A percentile compares a stretch with the other conserved stretches of the same genome.
Conservation (phyloP, 2,888 invertebrate genomes). For the Tineola bisselliella region DNA sequence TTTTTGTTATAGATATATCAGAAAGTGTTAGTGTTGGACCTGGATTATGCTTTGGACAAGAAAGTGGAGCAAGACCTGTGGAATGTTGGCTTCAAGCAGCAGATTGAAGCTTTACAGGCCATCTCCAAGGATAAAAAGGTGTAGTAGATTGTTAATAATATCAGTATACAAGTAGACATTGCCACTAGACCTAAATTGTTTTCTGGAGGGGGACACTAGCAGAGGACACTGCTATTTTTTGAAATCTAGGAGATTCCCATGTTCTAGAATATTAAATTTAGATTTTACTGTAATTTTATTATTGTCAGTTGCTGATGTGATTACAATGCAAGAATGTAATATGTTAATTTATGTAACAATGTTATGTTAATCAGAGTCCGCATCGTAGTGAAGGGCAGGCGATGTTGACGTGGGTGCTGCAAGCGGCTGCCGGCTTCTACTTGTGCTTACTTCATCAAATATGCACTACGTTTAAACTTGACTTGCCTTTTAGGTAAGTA, state of each 20-base stretch:
- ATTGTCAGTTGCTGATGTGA: too few species aligned
- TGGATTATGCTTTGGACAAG: constrained; percentile 87
- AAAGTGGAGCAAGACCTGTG: constrained; percentile 91
- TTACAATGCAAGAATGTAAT: too few species aligned
- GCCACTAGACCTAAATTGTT: too few species aligned
- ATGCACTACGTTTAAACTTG: constrained; percentile 82
- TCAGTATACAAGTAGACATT: too few species aligned
- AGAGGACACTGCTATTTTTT: too few species aligned
- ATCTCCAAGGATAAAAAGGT: constrained; percentile 84
- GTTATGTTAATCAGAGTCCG: constrained; percentile 64
- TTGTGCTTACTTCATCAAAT: constrained; percentile 82
- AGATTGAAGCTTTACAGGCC: constrained; percentile 81
- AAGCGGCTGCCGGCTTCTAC: constrained; percentile 88
- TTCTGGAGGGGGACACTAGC: too few species aligned
- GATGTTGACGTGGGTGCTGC: constrained; percentile 81
- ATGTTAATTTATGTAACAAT: too few species aligned
- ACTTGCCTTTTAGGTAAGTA: constrained; percentile 74
- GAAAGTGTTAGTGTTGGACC: constrained; percentile 79
- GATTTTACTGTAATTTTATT: too few species aligned
- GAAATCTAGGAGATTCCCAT: not conserved
- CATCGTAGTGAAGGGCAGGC: constrained; percentile 80
- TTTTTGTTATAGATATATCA: constrained; percentile 69
- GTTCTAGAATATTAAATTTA: constrained; percentile 2
- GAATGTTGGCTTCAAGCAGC: constrained; percentile 89
- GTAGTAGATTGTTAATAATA: too few species aligned